Percentiles rank a stretch among this genome's conserved stretches.
phyloP scores from a whole-genome alignment of 2,113 vertebrate species.

The Oxygymnocypris stewartii region DNA sequence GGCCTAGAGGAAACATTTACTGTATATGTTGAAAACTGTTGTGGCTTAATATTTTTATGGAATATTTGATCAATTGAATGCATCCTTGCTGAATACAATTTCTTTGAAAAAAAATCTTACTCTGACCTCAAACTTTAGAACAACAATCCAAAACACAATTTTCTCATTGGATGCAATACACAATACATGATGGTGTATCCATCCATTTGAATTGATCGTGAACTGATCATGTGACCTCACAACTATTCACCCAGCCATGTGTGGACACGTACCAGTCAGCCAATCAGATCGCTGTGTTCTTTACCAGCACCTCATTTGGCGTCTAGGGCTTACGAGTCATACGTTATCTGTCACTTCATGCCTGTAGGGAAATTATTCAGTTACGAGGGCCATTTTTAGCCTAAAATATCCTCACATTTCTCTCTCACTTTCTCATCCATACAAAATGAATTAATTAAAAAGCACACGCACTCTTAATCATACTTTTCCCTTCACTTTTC shows the following conservation, averaged over 20 bases:
- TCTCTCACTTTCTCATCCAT: slow-evolving; percentile 14
- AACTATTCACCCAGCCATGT: neutral
- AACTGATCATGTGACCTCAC: slow-evolving; percentile 4
- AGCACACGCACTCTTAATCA: neutral
- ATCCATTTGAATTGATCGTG: neutral
- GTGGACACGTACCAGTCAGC: neutral
- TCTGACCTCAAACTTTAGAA: neutral
- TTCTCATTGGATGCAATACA: neutral
- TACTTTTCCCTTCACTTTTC: neutral
- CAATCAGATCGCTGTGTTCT: slow-evolving; percentile 8
- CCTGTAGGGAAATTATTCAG: slow-evolving; percentile 28
- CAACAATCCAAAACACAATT: neutral
- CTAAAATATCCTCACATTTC: slow-evolving; percentile 7
- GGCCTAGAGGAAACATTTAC: neutral
- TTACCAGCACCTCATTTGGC: neutral
- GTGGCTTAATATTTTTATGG: neutral
- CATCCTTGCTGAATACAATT: neutral
- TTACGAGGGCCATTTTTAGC: neutral
- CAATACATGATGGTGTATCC: neutral
- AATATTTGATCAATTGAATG: neutral
- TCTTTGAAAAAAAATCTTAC: neutral
- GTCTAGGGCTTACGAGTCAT: slow-evolving; percentile 31
- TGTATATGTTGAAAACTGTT: neutral
- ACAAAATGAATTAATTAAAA: slow-evolving; percentile 4
- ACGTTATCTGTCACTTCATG: slow-evolving; percentile 29